phyloP scores from a whole-genome alignment of 2,113 vertebrate species.

The Antidorcas marsupialis region DNA sequence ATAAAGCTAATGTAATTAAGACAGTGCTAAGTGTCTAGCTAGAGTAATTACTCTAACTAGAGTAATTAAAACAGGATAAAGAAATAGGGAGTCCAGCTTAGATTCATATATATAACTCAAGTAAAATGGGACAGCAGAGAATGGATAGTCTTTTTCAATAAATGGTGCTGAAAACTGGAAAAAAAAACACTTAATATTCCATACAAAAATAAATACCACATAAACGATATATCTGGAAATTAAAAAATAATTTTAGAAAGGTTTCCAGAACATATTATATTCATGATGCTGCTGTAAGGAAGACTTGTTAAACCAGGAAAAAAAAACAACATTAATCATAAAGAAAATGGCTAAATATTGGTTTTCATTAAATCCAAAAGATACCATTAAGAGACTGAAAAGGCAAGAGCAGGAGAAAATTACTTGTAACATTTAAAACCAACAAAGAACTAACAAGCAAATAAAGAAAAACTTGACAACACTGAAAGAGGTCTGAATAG shows the following conservation, averaged over 20 bases:
- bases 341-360: background rate
- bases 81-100: background rate
- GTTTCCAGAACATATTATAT: background rate
- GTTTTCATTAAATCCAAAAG: background rate
- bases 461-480: background rate
- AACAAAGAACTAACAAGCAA: background rate
- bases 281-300: background rate
- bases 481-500: background rate
- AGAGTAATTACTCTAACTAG: background rate
- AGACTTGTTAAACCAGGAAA: background rate
- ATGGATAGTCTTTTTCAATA: background rate
- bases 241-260: background rate
- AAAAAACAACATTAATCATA: background rate
- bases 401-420: background rate
- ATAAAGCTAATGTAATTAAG: background rate
- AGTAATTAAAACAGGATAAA: background rate
- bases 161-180: background rate
- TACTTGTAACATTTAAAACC: background rate
- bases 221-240: background rate
- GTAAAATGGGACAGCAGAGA: background rate
- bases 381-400: background rate
- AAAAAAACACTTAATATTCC: background rate
- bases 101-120: background rate
- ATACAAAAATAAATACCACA: background rate
- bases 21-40: background rate